Base-by-base conservation (phyloP, 2,113 vertebrate species). In the Motacilla tschutschensis region DNA sequence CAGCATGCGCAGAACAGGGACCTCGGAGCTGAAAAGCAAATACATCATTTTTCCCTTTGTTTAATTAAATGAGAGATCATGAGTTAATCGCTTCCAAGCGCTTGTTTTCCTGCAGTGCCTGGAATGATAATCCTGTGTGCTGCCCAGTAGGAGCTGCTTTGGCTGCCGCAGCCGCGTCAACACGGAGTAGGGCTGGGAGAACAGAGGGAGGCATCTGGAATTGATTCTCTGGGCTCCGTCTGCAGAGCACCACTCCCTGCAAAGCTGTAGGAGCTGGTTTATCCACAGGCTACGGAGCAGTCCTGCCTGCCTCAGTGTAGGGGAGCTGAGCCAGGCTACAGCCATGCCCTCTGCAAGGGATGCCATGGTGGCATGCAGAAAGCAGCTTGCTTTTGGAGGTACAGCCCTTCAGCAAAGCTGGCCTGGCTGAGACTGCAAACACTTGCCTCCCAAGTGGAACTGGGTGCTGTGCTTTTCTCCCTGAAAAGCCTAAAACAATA, bases 61-160 rank as follows among this genome's bases (percentile, higher is more conserved):
- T 92, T 92, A 92, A 93, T 93, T 95, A 95, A 93, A 93, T 75
- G 88, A 89, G 80, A 93, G 93, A 93, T 94, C 93, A 94, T 91
- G 91, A 92, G 93, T 91, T 93, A 94, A 95, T 91, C 71, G 53
- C 88, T 93, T 93, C 85, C 92, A 88, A 92, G 93, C 36, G 71
- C 88, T 88, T 93, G 92, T 93, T 94, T 93, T 94, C 88, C 90
- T 84, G 93, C 88, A 84, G 93, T 28, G 92, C 86, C 92, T 94
- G 94, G 93, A 93, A 93, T 94, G 92, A 85, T 93, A 92, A 94
- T 95, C 92, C 91, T 1, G 66, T 12, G 2, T 15, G 5, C 80
- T 91, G 91, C 91, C 88, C 91, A 62, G 94, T 75, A 94, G 91
- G 93, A 94, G 66, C 88, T 91, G 80, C 93, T 87, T 91, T 92